Evolutionary conservation across 1,140 invertebrate genomes (phyloP), one percentile per base, ranked within the genome.

Genomic region (Zelostemma sp.): DNA sequence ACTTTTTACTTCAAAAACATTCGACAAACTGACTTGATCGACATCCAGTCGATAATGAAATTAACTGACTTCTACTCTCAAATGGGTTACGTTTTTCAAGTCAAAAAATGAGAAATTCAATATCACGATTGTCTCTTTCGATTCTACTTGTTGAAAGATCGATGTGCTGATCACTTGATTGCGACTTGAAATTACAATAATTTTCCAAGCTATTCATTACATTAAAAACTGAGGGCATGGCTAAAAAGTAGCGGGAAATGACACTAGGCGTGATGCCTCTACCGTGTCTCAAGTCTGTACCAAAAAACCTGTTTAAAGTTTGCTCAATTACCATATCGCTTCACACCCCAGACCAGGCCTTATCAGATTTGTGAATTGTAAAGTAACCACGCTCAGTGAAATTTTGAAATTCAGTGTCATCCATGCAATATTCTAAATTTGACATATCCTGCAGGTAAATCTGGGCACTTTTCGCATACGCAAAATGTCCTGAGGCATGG

Each of bases 131-230:
- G 73, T 86, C 80, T 72, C 61, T 78, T 66, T 77, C 75, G 15
- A 82, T 66, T 58, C 84, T 58, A 43, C 77, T 78, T 69, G 79
- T 73, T 17, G 73, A 70, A 21, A 76, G 51, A 75, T 85, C 82
- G 54, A 82, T 74, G 75, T 86, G 81, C 65, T 87, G 81, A 8
- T 86, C 81, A 8, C 62, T 77, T 9, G 80, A 75, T 61, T 62
- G 58, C 35, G 77, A 75, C 38, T 50, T 62, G 56, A 82, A 61
- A 48, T 77, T 73, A 68, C 59, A 61, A 46, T 80, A 63, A 64
- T 67, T 58, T 80, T 85, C 80, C 1, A 85, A 69, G 19, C 55
- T 11, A 6, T 75, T 50, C 55, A 65, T 60, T 1, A 73, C 54
- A 40, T 64, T 49, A 33, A 55, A 58, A n/a, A 38, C 38, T 18